Conservation (phyloP, 1,140 invertebrate genomes). For the Charaxes varanes region DNA sequence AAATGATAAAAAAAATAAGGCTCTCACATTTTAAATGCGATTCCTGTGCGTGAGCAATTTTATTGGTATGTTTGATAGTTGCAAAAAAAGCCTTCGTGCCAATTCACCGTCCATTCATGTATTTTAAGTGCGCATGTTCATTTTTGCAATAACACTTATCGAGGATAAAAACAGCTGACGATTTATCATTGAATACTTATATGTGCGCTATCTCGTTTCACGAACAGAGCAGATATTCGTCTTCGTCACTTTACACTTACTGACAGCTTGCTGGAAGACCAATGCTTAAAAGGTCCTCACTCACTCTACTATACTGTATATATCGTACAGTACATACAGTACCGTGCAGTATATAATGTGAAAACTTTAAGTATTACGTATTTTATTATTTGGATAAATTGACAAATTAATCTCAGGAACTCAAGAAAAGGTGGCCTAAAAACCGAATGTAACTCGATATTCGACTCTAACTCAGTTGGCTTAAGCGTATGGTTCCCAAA, state of each 20-base stretch:
- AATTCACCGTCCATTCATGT: constrained; percentile 2
- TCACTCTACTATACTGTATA: too few relatives aligned
- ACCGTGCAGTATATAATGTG: too few relatives aligned
- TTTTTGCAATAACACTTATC: constrained; percentile 14
- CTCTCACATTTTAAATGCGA: too few relatives aligned
- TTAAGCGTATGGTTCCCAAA: too few relatives aligned
- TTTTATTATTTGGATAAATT: too few relatives aligned
- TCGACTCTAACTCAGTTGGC: too few relatives aligned
- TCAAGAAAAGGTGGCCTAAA: too few relatives aligned
- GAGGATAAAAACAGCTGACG: constrained; percentile 10
- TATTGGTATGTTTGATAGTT: background rate
- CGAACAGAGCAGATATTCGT: constrained; percentile 12
- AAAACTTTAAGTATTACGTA: too few relatives aligned
- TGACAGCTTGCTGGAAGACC: constrained; percentile 1
- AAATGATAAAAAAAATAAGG: background rate
- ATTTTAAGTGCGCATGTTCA: constrained; percentile 9
- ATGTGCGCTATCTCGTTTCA: constrained; percentile 11
- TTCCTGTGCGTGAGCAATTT: too few relatives aligned
- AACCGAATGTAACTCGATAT: too few relatives aligned
- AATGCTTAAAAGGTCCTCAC: constrained; percentile 5
- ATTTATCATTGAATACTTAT: constrained; percentile 14
- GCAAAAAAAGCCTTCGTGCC: constrained; percentile 5
- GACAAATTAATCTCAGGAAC: too few relatives aligned
- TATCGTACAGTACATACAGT: too few relatives aligned
- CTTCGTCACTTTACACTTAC: constrained; percentile 8